Base-by-base conservation (phyloP, 2,888 invertebrate genomes). In the Biston betularia region DNA sequence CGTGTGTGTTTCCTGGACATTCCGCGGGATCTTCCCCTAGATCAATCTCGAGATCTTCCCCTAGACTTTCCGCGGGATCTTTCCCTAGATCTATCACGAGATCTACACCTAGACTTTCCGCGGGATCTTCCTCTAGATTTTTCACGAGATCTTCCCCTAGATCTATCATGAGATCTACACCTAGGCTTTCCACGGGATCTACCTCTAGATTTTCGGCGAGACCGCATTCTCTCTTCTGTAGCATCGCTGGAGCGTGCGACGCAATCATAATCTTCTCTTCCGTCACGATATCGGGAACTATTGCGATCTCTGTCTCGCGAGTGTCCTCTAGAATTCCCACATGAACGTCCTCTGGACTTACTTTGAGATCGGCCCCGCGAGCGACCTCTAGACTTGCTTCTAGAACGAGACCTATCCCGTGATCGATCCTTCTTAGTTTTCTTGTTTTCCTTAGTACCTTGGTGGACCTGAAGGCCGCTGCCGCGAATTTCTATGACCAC, bases 281-380 rank as follows among this genome's bases (percentile, higher is more conserved):
- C 57, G 50, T 50, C 56, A 69, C 11, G 56, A 35, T 35, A 62
- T 55, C 71, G 60, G 38, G 53, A 48, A 11, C 4, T 6, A 9
- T 6, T 42, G n/a, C n/a, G 33, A 35, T 15, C n/a, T 46, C 52
- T 60, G 6, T 14, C 53, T 5, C 64, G 42, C 7, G 40, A 42
- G 8, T 60, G 50, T 9, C 63, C 74, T 35, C 69, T 60, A 9
- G 78, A 75, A 42, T 55, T 71, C n/a, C 61, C 73, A 6, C 77
- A 3, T 24, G 24, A 76, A 48, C 62, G 65, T 35, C 61, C 72
- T 33, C 72, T 59, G 0, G 74, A 76, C n/a, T 44, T 50, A 0
- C 59, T 68, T 0, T 69, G 64, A 7, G 74, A 77, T n/a, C 35
- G 58, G 6, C 60, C 72, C 33, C 73, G 68, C 4, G 77, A 75